Evolutionary conservation across 2,113 vertebrate species (phyloP).

Genomic region (Okapia johnstoni): DNA sequence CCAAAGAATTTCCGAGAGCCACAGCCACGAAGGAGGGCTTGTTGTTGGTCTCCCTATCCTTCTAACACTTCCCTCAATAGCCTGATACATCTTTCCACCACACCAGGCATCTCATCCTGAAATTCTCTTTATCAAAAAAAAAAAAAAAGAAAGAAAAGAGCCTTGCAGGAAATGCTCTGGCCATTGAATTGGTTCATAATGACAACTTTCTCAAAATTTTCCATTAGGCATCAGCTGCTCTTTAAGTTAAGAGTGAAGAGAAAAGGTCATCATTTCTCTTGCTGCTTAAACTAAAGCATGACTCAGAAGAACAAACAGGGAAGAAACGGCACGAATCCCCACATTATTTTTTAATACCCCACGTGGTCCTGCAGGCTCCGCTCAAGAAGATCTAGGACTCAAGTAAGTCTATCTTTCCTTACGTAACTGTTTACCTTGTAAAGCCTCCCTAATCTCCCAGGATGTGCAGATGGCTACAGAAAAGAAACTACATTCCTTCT

Average conservation of each 20-base stretch:
- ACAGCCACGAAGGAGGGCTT: not conserved
- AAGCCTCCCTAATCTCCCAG: conserved; percentile 18
- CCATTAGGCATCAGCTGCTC: conserved; percentile 30
- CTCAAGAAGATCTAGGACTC: conserved; percentile 2
- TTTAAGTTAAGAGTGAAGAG: conserved; percentile 45
- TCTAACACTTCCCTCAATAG: not conserved
- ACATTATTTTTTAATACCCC: conserved; percentile 63
- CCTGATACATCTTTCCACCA: not conserved
- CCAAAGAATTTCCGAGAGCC: not conserved
- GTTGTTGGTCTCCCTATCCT: not conserved
- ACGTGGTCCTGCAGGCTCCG: not conserved
- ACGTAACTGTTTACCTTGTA: conserved; percentile 30
- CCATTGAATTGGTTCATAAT: not conserved
- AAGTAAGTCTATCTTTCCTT: conserved; percentile 32
- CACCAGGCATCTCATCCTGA: not conserved
- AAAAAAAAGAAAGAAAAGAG: not conserved
- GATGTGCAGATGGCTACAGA: not conserved
- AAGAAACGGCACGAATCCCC: conserved; percentile 51
- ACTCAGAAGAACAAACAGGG: conserved; percentile 72
- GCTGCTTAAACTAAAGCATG: conserved; percentile 53
- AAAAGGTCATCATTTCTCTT: conserved; percentile 69
- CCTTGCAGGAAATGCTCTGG: not conserved
- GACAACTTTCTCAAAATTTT: conserved; percentile 60
- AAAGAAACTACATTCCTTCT: not conserved
- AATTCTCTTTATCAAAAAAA: not conserved